These are phyloP conservation scores for rat (Rattus norvegicus) DNA, from an alignment of 2,113 vertebrate species.

Conservation along the genomic window GRCr8 NC_086033.1:76687001-76687500, in stretches of 20 bases:
- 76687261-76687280: background rate
- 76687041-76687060: background rate
- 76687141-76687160: background rate
- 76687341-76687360: background rate
- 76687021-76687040: background rate
- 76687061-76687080: background rate
- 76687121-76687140: background rate
- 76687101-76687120: background rate
- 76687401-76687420: background rate
- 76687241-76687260: too few relatives aligned
- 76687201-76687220: background rate
- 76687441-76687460: constrained; percentile 7
- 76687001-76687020: background rate
- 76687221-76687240: too few relatives aligned
- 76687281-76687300: background rate
- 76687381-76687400: background rate
- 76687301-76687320: background rate
- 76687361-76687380: background rate
- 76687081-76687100: background rate
- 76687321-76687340: background rate
- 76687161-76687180: constrained; percentile 32
- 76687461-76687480: too few relatives aligned
- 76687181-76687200: background rate
- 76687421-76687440: background rate
- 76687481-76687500: too few relatives aligned